Percentiles rank a stretch among this genome's conserved stretches.
These are phyloP conservation scores for Chelon auratus DNA, from an alignment of 2,797 vertebrate genomes.

Conservation along the genomic window DNA sequence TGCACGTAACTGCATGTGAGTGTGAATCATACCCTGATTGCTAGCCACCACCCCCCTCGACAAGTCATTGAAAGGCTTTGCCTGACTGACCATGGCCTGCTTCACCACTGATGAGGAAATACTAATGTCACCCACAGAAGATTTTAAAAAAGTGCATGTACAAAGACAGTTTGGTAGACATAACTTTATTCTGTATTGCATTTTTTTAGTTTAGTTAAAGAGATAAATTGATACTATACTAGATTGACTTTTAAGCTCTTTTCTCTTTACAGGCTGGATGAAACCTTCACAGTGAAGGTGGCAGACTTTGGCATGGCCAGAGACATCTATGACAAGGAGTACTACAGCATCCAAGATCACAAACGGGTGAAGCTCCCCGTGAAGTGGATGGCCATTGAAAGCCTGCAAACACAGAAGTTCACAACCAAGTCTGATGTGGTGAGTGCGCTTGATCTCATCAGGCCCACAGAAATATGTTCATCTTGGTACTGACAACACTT, in stretches of 20 bases:
- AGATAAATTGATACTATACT: too few relatives aligned
- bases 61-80: constrained; percentile 3
- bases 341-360: constrained; percentile 93
- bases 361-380: constrained; percentile 91
- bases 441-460: constrained; percentile 68
- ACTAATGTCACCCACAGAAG: background rate
- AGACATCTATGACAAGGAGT: constrained; percentile 94
- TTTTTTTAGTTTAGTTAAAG: too few relatives aligned
- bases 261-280: constrained; percentile 88
- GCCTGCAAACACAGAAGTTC: constrained; percentile 96
- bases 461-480: background rate
- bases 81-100: background rate
- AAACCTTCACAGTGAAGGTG: constrained; percentile 94
- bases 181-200: background rate
- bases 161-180: background rate
- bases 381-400: constrained; percentile 99
- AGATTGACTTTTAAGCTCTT: background rate
- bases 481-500: background rate
- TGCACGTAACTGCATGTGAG: constrained; percentile 99
- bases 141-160: background rate
- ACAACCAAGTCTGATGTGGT: constrained; percentile 98
- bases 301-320: constrained; percentile 97
- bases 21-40: constrained; percentile 41
- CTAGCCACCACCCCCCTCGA: background rate
- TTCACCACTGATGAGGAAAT: background rate